Base-by-base conservation (phyloP, 2,113 vertebrate genomes). In the Piaya cayana region DNA sequence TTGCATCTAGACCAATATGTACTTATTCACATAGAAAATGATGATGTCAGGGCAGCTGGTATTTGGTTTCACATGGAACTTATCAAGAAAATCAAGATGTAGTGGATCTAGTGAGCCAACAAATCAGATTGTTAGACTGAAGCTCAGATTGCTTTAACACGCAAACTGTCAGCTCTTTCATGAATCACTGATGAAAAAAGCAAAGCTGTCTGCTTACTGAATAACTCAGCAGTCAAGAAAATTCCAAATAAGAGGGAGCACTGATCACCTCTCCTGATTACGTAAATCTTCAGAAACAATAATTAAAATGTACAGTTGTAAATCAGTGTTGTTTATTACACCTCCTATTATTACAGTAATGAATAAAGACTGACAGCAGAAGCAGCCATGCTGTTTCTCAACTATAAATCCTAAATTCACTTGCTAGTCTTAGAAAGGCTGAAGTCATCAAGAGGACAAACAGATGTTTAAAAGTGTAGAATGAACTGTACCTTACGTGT, bases 141-240 rank as follows among this genome's bases (percentile, higher is more conserved):
- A 93, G n/a, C 50, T 97, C 84, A 94, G 94, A 94, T 91, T 97
- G 89, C 58, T 32, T 97, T 95, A 95, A 95, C 83, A 95, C 75
- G 34, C 43, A 77, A 86, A n/a, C 91, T 95, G 59, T 95, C 89
- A 96, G 26, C 83, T 95, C 88, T 85, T 97, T 79, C 86, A 94
- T 52, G 93, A 97, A 92, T 95, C 70, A 53, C 70, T 89, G 90
- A 97, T 95, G 88, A 97, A 97, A 96, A 88, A 86, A 96, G 60
- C 42, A 79, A 93, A 87, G 86, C 96, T 92, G 83, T 88, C 93
- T 86, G 55, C 62, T 91, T 65, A 50, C 60, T 90, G 65, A 95
- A 89, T 95, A 96, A 91, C 68, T 88, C 8, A 0, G 19, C 78
- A 47, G 86, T 69, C 82, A 59, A 85, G 67, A 92, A 93, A 94